A percentile compares a stretch with the other conserved stretches of the same genome.
These are phyloP conservation scores for Drosophila koepferae DNA, from an alignment of 2,888 invertebrate genomes.

Conservation along the genomic window DNA sequence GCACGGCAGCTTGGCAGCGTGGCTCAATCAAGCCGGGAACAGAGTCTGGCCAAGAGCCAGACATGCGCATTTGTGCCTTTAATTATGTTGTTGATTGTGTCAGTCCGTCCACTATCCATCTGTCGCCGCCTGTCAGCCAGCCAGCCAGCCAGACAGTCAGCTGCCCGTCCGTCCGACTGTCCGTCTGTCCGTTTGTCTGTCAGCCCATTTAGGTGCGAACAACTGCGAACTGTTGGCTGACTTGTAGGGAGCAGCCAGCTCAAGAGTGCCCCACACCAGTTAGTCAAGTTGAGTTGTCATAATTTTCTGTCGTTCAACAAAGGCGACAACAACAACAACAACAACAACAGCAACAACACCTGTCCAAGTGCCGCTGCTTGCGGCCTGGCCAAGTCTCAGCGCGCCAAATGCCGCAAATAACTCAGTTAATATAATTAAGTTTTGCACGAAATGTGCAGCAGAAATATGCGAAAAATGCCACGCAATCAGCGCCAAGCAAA, in stretches of 20 bases:
- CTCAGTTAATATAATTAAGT: conserved; percentile 81
- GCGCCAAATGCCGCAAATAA: conserved; percentile 81
- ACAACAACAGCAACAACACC: conserved; percentile 48
- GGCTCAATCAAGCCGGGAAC: conserved; percentile 34
- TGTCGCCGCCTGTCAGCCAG: conserved; percentile 26
- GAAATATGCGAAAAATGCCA: conserved; percentile 77
- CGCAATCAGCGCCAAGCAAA: conserved; percentile 67
- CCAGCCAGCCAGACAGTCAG: conserved; percentile 28
- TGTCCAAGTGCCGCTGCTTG: conserved; percentile 35
- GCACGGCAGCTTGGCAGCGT: not conserved
- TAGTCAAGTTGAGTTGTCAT: conserved; percentile 80
- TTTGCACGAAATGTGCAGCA: conserved; percentile 80
- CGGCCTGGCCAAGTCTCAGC: conserved; percentile 50
- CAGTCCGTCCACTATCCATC: conserved; percentile 24
- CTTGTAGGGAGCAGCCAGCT: conserved; percentile 61
- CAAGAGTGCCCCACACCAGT: conserved; percentile 65
- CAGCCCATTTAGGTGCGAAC: conserved; percentile 73
- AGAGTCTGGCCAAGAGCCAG: conserved; percentile 48
- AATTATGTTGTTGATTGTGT: conserved; percentile 77
- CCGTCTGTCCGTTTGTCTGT: conserved; percentile 25
- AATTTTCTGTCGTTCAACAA: conserved; percentile 77
- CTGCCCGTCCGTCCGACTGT: not conserved
- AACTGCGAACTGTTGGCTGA: conserved; percentile 48
- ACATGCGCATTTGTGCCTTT: conserved; percentile 79
- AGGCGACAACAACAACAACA: conserved; percentile 49